These are phyloP conservation scores for Acropora tenuis DNA, from an alignment of 64 coral and sea anemone species.

Conservation along the genomic window DNA sequence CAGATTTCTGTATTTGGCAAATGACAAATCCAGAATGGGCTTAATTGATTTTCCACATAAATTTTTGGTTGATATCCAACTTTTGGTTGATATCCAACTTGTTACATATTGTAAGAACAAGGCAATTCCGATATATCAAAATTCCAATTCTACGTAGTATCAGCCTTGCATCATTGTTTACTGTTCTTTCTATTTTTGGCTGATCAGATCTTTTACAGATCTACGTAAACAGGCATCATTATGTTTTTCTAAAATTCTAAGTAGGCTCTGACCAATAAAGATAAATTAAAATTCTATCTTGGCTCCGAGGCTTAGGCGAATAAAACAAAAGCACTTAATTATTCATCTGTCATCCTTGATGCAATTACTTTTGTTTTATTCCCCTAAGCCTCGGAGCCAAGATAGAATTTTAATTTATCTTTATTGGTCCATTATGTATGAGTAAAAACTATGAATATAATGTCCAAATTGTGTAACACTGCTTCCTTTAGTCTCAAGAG, in stretches of 20 bases:
- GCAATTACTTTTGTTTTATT: conserved; percentile 4
- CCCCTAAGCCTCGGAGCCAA: neutral
- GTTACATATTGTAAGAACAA: too few relatives aligned
- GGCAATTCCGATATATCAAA: neutral
- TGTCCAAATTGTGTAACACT: neutral
- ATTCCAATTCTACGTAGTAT: neutral
- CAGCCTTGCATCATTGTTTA: neutral
- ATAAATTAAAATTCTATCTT: too few relatives aligned
- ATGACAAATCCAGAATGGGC: neutral
- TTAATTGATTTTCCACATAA: conserved; percentile 8
- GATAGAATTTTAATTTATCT: too few relatives aligned
- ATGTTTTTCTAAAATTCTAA: too few relatives aligned
- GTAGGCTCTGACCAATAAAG: too few relatives aligned
- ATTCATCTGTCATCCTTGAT: neutral
- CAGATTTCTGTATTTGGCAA: neutral
- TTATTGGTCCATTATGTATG: too few relatives aligned
- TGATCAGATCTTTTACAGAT: too few relatives aligned
- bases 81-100: neutral
- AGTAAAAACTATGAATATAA: conserved; percentile 22
- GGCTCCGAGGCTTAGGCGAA: neutral
- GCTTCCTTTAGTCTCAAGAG: neutral
- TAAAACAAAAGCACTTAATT: neutral
- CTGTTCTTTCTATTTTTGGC: too few relatives aligned
- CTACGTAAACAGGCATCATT: neutral
- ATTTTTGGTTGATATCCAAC: neutral